Base-by-base conservation (phyloP, 2,888 invertebrate genomes). In the Euphydryas editha region DNA sequence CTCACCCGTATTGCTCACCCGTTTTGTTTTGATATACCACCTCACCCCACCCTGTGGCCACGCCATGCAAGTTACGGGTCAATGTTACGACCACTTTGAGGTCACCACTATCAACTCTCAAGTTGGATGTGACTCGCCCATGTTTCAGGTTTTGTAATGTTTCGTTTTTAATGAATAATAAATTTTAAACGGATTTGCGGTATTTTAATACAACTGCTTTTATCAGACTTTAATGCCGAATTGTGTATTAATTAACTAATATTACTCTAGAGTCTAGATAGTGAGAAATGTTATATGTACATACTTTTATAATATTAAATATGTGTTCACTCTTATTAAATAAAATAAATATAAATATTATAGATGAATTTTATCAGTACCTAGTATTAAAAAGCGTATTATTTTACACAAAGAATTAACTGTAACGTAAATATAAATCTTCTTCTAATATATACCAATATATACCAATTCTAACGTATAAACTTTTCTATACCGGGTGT, bases 81-180 rank as follows among this genome's bases (percentile, higher is more conserved):
- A 72, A 73, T 70, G 67, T 73, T 70, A 72, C 69, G 68, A 69
- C 71, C 71, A 71, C 71, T 73, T 70, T 74, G 74, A 75, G 74
- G 75, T 72, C 72, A 68, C 58, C 61, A 68, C 72, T 71, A 72
- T 72, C 72, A 75, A 70, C 71, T 70, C 70, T 69, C 65, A 69
- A 72, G 70, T 59, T 58, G 49, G 51, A 51, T 51, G 54, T 54
- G 54, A 36, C 54, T 39, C 56, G 60, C 15, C 49, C 46, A 44
- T 59, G 58, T 62, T 62, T 42, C 55, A 15, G 58, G 54, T 58
- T 65, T 55, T 61, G 51, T 63, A 55, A 49, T 62, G 58, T 59
- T 49, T 59, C 24, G 61, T 59, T 58, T 57, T 58, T 42, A 65
- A 58, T 51, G 51, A 58, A 55, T 49, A 49, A 68, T 68, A 61